Evolutionary conservation across 1,140 invertebrate genomes (phyloP).

Genomic region (Stegodyphus dumicola): DNA sequence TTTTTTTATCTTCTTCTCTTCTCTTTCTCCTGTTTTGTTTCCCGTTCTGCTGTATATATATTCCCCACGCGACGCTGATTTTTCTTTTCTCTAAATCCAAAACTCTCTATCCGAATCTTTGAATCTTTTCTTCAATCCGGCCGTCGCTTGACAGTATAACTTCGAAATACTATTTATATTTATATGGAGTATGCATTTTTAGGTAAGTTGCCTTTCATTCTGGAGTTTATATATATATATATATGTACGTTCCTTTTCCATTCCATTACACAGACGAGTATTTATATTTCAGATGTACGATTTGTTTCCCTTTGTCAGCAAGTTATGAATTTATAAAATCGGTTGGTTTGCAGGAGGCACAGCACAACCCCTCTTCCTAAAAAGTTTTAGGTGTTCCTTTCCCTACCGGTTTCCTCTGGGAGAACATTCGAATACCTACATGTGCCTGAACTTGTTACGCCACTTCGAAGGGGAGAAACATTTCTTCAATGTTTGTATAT

Average conservation of each 20-base stretch:
- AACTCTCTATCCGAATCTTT: neutral
- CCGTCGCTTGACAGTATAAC: conserved; percentile 44
- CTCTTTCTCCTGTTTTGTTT: conserved; percentile 14
- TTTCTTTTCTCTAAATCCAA: conserved; percentile 14
- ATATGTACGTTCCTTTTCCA: conserved; percentile 32
- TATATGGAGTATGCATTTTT: conserved; percentile 56
- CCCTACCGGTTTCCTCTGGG: too few species aligned
- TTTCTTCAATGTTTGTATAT: too few species aligned
- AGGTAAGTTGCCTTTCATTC: conserved; percentile 52
- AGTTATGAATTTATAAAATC: conserved; percentile 52
- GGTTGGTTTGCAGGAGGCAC: conserved; percentile 11
- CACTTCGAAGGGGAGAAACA: too few species aligned
- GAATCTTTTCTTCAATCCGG: conserved; percentile 7
- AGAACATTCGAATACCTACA: too few species aligned
- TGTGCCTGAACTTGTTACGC: too few species aligned
- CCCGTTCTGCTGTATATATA: neutral
- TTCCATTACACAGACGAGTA: conserved; percentile 56
- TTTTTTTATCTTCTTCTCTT: neutral
- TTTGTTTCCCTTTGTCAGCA: conserved; percentile 4
- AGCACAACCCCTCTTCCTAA: too few species aligned
- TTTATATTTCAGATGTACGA: conserved; percentile 53
- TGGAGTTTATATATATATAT: conserved; percentile 49
- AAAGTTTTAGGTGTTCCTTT: too few species aligned
- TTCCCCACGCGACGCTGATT: neutral
- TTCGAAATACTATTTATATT: conserved; percentile 61